These are phyloP conservation scores for Odontamblyopus lacepedii DNA, from an alignment of 2,797 vertebrate genomes.

Conservation along the genomic window DNA sequence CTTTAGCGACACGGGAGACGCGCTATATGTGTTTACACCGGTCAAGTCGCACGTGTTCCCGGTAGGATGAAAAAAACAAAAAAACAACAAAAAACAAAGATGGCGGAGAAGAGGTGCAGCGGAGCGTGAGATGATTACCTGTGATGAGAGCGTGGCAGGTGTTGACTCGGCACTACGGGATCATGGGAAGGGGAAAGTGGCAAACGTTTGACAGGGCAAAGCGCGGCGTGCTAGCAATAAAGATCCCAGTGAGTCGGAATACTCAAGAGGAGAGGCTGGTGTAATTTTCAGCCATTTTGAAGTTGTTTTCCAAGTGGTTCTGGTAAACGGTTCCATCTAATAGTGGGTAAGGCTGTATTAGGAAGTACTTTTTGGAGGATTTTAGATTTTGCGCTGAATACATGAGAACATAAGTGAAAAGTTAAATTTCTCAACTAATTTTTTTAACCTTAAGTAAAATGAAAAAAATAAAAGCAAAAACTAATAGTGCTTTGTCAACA, in stretches of 20 bases:
- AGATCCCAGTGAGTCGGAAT: constrained; percentile 3
- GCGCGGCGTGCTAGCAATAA: background rate
- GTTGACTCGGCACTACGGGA: constrained; percentile 51
- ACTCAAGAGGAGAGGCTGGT: background rate
- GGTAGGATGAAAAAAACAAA: background rate
- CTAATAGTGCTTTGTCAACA: too few species aligned
- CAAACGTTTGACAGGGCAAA: constrained; percentile 17
- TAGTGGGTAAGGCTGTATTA: background rate
- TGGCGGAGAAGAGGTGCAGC: constrained; percentile 27
- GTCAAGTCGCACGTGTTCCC: constrained; percentile 44
- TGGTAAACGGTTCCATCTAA: background rate
- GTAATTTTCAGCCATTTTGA: background rate
- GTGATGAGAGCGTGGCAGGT: constrained; percentile 41
- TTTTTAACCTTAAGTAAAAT: background rate
- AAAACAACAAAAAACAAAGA: background rate
- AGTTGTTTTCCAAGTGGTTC: background rate
- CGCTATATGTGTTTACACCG: constrained; percentile 54
- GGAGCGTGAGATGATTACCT: constrained; percentile 63
- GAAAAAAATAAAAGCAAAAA: too few species aligned
- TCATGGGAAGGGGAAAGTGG: constrained; percentile 8
- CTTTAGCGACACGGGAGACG: constrained; percentile 29
- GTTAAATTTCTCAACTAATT: background rate
- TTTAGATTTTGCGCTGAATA: background rate
- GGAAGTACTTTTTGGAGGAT: background rate
- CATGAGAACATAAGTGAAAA: background rate